Base-by-base conservation (phyloP, 1,140 invertebrate species). In the Rhyzopertha dominica region DNA sequence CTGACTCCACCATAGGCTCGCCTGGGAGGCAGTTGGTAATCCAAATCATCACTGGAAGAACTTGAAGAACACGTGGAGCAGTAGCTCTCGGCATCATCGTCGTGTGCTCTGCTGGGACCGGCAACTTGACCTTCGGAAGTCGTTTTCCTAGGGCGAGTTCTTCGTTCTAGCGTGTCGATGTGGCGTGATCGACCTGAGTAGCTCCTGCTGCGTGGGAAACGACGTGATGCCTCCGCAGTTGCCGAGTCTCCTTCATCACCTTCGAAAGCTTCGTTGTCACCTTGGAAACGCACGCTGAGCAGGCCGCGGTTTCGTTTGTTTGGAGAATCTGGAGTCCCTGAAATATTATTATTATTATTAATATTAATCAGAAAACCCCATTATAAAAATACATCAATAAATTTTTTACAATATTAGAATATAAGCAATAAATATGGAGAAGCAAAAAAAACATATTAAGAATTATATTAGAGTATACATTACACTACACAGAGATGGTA, bases 61-160 rank as follows among this genome's bases (percentile, higher is more conserved):
- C 85, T 88, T 1, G 81, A 84, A 1, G 87, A 90, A 58, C 89
- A 92, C 0, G 89, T 91, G 34, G 87, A 90, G 66, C 89, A 93
- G 48, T 84, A 82, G 58, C 83, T 85, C 47, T 78, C 80, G 13
- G 75, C 78, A 60, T 87, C 84, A n/a, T 85, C 81, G 43, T 72
- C 65, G 31, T 67, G 43, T 19, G 56, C 49, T 3, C 55, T 30
- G 8, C 52, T 55, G 51, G 41, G 25, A 14, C 50, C 43, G 12
- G 49, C 36, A 40, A 53, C 48, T 23, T 59, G 49, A 8, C 29
- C 47, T 17, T 63, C 61, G 5, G 64, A 64, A 9, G 52, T 54
- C 13, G 59, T 64, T 41, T 64, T 63, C 12, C 62, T 35, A 31
- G 65, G 58, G 32, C 60, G 54, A 38, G 55, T 58, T 63, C 52